phyloP scores from a whole-genome alignment of 2,113 vertebrate genomes.

The Dolichotis patagonum region DNA sequence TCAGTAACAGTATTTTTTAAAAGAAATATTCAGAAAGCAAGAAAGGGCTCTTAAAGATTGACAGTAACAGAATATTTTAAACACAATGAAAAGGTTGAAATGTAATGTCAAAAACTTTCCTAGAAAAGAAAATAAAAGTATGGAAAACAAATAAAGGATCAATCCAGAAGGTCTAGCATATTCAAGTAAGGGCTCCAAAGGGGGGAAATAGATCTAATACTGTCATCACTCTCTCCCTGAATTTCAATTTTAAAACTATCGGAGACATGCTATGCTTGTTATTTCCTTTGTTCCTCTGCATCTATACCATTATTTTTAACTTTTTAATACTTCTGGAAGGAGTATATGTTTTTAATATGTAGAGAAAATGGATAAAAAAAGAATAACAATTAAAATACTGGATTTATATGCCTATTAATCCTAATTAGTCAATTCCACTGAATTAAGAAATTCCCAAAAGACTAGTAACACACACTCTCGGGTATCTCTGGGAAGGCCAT shows the following conservation, averaged over 20 bases:
- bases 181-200: not conserved
- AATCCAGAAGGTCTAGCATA: not conserved
- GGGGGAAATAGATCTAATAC: not conserved
- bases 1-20: not conserved
- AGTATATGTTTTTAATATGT: not conserved
- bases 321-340: not conserved
- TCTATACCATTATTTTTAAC: not conserved
- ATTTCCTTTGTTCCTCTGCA: not conserved
- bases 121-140: not conserved
- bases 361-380: not conserved
- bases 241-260: not conserved
- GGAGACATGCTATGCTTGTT: not conserved
- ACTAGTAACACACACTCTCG: no score
- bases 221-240: not conserved
- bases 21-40: not conserved
- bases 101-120: not conserved
- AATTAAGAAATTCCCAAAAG: no score
- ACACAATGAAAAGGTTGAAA: not conserved
- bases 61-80: not conserved
- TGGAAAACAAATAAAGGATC: not conserved
- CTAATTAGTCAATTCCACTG: no score
- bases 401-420: not conserved
- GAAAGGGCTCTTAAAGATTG: not conserved
- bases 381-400: not conserved
- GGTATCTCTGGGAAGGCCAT: no score